Evolutionary conservation across 2,113 vertebrate genomes (phyloP).

Genomic region (Megatriorchis doriae): DNA sequence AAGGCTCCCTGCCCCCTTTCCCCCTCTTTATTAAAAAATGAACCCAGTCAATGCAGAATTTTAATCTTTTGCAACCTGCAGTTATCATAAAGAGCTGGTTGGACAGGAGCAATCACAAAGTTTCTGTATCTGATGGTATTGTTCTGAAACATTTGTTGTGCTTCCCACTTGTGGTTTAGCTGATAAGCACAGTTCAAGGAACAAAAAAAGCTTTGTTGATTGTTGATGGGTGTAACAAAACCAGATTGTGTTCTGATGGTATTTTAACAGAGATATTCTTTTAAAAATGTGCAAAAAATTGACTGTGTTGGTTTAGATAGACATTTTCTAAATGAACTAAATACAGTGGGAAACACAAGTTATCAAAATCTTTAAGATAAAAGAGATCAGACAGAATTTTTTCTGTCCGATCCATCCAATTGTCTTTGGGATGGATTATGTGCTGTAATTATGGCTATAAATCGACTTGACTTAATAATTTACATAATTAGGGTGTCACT

Average conservation of each 20-base stretch:
- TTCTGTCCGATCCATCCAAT: neutral
- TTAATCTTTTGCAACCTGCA: constrained; percentile 33
- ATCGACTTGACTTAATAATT: neutral
- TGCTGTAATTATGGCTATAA: neutral
- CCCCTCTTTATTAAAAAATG: constrained; percentile 43
- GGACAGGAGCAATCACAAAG: constrained; percentile 6
- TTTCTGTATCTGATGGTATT: constrained; percentile 45
- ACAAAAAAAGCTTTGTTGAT: constrained; percentile 38
- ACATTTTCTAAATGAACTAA: neutral
- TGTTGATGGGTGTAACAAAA: neutral
- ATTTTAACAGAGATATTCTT: constrained; percentile 4
- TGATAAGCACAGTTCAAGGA: constrained; percentile 40
- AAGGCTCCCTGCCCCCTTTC: neutral
- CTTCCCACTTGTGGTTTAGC: constrained; percentile 50
- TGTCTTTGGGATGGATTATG: neutral
- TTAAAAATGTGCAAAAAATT: neutral
- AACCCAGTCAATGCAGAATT: constrained; percentile 8
- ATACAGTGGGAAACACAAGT: neutral
- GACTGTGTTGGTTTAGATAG: neutral
- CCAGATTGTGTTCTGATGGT: neutral
- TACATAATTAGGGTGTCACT: neutral
- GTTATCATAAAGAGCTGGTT: constrained; percentile 20
- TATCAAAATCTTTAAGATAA: neutral
- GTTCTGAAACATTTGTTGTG: constrained; percentile 37
- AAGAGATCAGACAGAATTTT: neutral